A percentile compares a stretch with the other conserved stretches of the same genome.
These are phyloP conservation scores for Eupithecia insigniata DNA, from an alignment of 2,888 invertebrate genomes.

Conservation along the genomic window DNA sequence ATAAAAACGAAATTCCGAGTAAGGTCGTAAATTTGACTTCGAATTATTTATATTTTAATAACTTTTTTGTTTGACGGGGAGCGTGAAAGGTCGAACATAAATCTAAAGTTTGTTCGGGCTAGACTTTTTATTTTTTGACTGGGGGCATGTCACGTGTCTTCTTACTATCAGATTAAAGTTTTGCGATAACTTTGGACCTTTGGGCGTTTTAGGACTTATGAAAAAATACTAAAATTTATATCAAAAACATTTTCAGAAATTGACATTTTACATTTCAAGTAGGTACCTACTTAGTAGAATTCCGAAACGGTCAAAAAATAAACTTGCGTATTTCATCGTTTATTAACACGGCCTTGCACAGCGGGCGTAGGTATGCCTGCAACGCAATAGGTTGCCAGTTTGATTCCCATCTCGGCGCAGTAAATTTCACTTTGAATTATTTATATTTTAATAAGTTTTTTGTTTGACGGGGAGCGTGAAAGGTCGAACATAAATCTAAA, in stretches of 20 bases:
- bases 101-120: background rate
- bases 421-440: conserved; percentile 15
- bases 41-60: conserved; percentile 18
- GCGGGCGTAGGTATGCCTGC: no score
- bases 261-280: no score
- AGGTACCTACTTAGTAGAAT: no score
- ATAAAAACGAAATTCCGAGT: conserved; percentile 11
- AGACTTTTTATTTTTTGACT: background rate
- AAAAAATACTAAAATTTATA: no score
- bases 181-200: no score
- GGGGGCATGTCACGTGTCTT: background rate
- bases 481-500: conserved; percentile 1
- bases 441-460: conserved; percentile 16
- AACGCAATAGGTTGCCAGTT: no score
- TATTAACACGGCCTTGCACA: no score
- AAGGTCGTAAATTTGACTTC: conserved; percentile 14
- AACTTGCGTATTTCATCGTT: no score
- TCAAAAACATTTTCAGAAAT: no score
- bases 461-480: conserved; percentile 2
- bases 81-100: conserved; percentile 2
- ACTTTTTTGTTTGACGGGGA: conserved; percentile 6
- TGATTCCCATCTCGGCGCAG: background rate
- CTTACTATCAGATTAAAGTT: background rate
- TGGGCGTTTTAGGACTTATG: no score
- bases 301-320: no score